phyloP scores from a whole-genome alignment of 1,140 invertebrate genomes.

The Drosophila takahashii region DNA sequence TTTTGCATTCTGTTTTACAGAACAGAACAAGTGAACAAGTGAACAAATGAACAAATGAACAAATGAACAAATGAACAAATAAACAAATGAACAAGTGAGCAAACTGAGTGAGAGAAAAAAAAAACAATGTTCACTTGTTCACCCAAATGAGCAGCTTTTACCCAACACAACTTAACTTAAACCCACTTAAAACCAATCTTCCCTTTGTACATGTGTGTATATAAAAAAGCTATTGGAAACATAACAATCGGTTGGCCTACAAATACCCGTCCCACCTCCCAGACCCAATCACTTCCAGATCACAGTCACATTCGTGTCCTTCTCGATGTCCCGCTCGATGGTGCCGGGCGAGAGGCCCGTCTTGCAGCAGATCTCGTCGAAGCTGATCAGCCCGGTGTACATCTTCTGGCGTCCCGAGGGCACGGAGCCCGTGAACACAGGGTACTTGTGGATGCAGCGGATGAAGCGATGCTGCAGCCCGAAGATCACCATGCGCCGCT shows the following conservation, averaged over 20 bases:
- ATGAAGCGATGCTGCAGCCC: slow-evolving; percentile 94
- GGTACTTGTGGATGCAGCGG: slow-evolving; percentile 91
- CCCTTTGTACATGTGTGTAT: slow-evolving; percentile 20
- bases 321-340: slow-evolving; percentile 94
- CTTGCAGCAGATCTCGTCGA: slow-evolving; percentile 95
- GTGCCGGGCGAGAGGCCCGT: slow-evolving; percentile 92
- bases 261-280: too few relatives aligned
- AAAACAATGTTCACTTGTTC: too few relatives aligned
- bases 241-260: slow-evolving; percentile 35
- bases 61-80: too few relatives aligned
- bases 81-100: too few relatives aligned
- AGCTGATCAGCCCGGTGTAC: slow-evolving; percentile 92
- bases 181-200: too few relatives aligned
- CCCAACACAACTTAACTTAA: too few relatives aligned
- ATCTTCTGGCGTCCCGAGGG: slow-evolving; percentile 87
- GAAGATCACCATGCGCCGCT: slow-evolving; percentile 95
- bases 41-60: too few relatives aligned
- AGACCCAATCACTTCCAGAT: slow-evolving; percentile 97
- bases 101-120: too few relatives aligned
- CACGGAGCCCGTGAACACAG: slow-evolving; percentile 86
- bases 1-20: too few relatives aligned
- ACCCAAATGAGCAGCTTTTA: too few relatives aligned
- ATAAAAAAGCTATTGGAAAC: slow-evolving; percentile 45
- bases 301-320: slow-evolving; percentile 92
- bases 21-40: too few relatives aligned